These are phyloP conservation scores for Dicyrtomina minuta DNA, from an alignment of 2,888 invertebrate species.

Conservation along the genomic window DNA sequence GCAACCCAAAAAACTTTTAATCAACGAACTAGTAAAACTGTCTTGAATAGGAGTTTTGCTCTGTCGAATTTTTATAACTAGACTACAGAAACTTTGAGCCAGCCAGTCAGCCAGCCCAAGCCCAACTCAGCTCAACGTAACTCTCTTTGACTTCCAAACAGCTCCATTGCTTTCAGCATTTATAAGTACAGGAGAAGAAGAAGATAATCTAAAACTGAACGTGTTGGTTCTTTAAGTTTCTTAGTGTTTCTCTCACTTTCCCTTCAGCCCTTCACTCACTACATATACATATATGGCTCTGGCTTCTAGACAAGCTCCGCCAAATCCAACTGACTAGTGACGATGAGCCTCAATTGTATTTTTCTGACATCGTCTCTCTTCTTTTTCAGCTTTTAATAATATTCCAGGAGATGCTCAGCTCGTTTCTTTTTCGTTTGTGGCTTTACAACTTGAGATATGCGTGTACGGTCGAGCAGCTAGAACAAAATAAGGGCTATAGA, in stretches of 20 bases:
- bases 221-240: slow-evolving; percentile 10
- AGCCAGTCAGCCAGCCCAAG: too few relatives aligned
- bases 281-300: background rate
- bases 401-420: too few relatives aligned
- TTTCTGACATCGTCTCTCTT: too few relatives aligned
- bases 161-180: background rate
- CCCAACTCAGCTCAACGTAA: slow-evolving; percentile 1
- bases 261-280: background rate
- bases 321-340: too few relatives aligned
- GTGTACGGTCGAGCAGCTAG: too few relatives aligned
- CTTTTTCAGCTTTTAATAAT: too few relatives aligned
- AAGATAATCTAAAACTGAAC: slow-evolving; percentile 24
- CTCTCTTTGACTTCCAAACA: background rate
- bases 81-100: too few relatives aligned
- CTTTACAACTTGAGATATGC: too few relatives aligned
- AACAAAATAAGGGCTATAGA: too few relatives aligned
- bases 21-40: slow-evolving; percentile 1
- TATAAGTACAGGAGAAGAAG: background rate
- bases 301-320: too few relatives aligned
- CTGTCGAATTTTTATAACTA: slow-evolving; percentile 3
- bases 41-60: background rate
- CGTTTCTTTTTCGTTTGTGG: too few relatives aligned
- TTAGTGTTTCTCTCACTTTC: background rate
- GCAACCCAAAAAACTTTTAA: slow-evolving; percentile 8
- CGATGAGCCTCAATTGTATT: too few relatives aligned